Base-by-base conservation (phyloP, 2,113 vertebrate species). In the Piprites chloris region DNA sequence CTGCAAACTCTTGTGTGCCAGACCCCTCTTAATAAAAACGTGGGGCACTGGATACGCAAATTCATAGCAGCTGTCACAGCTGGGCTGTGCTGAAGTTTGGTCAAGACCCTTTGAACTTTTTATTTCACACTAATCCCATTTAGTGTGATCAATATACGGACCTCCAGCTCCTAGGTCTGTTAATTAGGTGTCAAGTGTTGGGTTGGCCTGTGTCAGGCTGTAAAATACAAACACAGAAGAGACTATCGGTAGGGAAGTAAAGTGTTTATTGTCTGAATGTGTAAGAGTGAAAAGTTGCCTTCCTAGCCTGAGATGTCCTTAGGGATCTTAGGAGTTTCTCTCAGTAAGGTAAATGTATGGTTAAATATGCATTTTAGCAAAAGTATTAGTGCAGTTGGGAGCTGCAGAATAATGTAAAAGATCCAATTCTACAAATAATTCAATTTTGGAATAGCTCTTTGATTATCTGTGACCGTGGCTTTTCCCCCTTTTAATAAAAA, bases 101-200 rank as follows among this genome's bases (percentile, higher is more conserved):
- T 96, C 97, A 97, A 95, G 97, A 97, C 95, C 97, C 94, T 96
- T 94, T 97, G 97, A 96, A 96, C 97, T 95, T 93, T 96, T 95
- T 97, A 95, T 96, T 97, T 97, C 89, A 41, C 94, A 92, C 96
- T 97, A 97, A 98, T 97, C 95, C 96, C 85, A 87, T 94, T 95
- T 96, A 97, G 78, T 94, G 93, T 96, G 96, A 97, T 97, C 95
- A 96, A 86, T 97, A 96, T 96, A 93, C 10, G 81, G 90, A 97
- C 94, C 93, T 96, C 91, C 91, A 97, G 83, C 95, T 94, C 92
- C 89, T 90, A 65, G 85, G 91, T 90, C 89, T 93, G 85, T 97
- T 97, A 98, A 97, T 97, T 96, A 96, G 94, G 92, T 95, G 96
- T 97, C 95, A 96, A 96, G 91, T 97, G 96, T 97, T 96, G 95